Base-by-base conservation (phyloP, 2,888 invertebrate species). In the Trachelus iudaicus region DNA sequence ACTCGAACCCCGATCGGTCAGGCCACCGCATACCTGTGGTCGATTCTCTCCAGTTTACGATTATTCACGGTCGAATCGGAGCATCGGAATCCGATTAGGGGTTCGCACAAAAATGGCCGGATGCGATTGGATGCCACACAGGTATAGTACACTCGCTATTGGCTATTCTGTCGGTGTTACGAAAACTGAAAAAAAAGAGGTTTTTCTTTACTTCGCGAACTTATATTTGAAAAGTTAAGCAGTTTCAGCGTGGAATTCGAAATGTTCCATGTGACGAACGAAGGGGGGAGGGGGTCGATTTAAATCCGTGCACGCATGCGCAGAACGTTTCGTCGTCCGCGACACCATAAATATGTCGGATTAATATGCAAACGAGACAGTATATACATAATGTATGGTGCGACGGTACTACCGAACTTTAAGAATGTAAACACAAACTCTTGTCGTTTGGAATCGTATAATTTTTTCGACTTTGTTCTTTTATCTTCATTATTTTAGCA, bases 11-110 rank as follows among this genome's bases (percentile, higher is more conserved):
- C 79, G 83, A 82, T 85, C 81, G 83, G 78, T 77, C 81, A 81
- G 81, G 79, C 80, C 81, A 77, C 77, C 79, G 84, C 85, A 85
- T 85, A 85, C 85, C 86, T 86, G 86, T 77, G 86, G 84, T 85
- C 81, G 83, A 84, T 86, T 84, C 83, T 83, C 80, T 80, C 81
- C 83, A 81, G 81, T 81, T 81, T 81, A 80, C 79, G 82, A 83
- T 85, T 85, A 81, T 84, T 82, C 83, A 83, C 81, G 82, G 81
- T 80, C 81, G 80, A 84, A 84, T 81, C 81, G 81, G 79, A 81
- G 79, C 81, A 78, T 80, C 77, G 82, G 77, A 34, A 71, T 31
- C 71, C 13, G 33, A 71, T 34, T 31, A 12, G 31, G 71, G 9
- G 31, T 31, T 71, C 31, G 23, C 31, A 34, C 12, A 34, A 56